Evolutionary conservation across 2,797 vertebrate genomes (phyloP).

Genomic region (Carapus acus): DNA sequence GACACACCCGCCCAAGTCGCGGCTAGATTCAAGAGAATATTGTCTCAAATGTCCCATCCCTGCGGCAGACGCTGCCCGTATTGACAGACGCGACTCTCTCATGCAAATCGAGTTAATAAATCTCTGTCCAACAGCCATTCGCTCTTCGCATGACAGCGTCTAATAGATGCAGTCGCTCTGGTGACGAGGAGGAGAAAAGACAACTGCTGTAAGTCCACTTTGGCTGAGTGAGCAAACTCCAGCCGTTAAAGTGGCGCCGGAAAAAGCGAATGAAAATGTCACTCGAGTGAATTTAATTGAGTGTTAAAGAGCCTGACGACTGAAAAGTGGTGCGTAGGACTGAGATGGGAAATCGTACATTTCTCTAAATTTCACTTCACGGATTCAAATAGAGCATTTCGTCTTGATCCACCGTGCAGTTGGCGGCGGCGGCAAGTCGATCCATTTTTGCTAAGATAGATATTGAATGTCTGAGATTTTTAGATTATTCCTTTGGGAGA

Average conservation of each 20-base stretch:
- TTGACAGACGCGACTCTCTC: constrained; percentile 74
- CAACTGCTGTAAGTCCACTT: background rate
- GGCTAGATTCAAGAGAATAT: constrained; percentile 72
- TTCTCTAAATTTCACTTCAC: background rate
- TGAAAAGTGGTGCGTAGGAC: background rate
- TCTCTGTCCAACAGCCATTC: constrained; percentile 64
- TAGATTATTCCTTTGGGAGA: no score
- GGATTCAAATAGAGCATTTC: background rate
- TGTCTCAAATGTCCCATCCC: constrained; percentile 66
- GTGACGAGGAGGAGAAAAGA: constrained; percentile 14
- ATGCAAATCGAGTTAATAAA: constrained; percentile 69
- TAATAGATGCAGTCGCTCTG: constrained; percentile 12
- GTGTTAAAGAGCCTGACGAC: background rate
- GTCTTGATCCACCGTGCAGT: no score
- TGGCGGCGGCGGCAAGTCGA: no score
- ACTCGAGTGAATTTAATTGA: constrained; percentile 10
- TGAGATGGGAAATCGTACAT: background rate
- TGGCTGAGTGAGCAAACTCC: constrained; percentile 17
- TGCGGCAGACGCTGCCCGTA: constrained; percentile 72
- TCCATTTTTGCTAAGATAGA: no score
- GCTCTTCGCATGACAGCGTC: constrained; percentile 58
- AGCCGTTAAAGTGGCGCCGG: background rate
- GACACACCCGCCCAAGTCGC: constrained; percentile 73
- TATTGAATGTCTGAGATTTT: no score
- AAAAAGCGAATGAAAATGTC: constrained; percentile 18